Evolutionary conservation across 2,888 invertebrate species (phyloP), one percentile per base, ranked within the genome.

Genomic region (Hirtodrosophila histrioides): DNA sequence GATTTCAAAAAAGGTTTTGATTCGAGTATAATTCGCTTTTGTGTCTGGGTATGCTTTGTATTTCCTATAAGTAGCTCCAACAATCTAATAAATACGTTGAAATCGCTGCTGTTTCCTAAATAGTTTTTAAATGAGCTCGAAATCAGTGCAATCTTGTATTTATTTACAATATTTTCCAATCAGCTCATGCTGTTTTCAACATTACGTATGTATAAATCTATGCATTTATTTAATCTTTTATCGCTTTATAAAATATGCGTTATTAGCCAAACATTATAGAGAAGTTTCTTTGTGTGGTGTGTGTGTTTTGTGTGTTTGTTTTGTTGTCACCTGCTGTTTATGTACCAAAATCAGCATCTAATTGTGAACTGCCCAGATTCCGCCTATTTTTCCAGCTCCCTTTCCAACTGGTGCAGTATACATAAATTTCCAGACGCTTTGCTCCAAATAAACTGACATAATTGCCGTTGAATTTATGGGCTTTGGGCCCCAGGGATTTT

Each of bases 381-480:
- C 80, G 83, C 83, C 86, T 56, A 51, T 23, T 74, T 58, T 48
- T 56, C 29, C 11, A 64, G 43, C 51, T 66, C 56, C 58, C 53
- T 35, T 31, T 36, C 8, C 31, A 11, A 11, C n/a, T 57, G 48
- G 7, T 48, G 48, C 48, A 46, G 62, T 40, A 51, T 71, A 60
- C 82, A 87, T 82, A 87, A 87, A 85, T 82, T 71, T 75, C 75
- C 65, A 65, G 69, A 85, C 76, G 82, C 87, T 86, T 84, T 88
- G 88, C 88, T 84, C 84, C 78, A 84, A 80, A 86, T 88, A 88
- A 88, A 88, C 78, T 83, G 89, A 88, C 89, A 88, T 86, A 86
- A 86, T 88, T 88, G 76, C 80, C 72, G 55, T 57, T 71, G 67
- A 80, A 88, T 86, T 88, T 86, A 86, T 86, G 86, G 61, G 40